Evolutionary conservation across 2,113 vertebrate genomes (phyloP), one percentile per base, ranked within the genome.

Genomic region (Myrmophylax atrothorax): DNA sequence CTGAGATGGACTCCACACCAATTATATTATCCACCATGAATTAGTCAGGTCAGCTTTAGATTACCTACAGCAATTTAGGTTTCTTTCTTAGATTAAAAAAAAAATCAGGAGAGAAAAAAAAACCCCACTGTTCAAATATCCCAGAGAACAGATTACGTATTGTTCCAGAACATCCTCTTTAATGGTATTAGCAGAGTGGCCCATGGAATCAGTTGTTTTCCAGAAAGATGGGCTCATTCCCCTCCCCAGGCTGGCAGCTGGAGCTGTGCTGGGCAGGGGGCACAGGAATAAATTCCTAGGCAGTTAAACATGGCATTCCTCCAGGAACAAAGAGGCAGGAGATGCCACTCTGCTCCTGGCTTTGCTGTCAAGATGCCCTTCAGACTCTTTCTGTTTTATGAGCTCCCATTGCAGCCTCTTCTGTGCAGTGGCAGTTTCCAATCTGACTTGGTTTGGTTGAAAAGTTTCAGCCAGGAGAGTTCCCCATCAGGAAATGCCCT

Each of bases 181-280:
- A 97, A 97, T 95, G 81, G 92, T 92, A 95, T 95, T 95, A 92
- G 83, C 94, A 97, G 96, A 95, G 92, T 47, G 89, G 92, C 20
- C 89, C 89, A 73, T 49, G 88, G 79, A 94, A 94, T 91, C 85
- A 53, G 67, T 52, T 15, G 1, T 92, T 80, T 69, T 16, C 17
- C 53, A 94, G 90, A 97, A 96, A 35, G 96, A 93, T 95, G 94
- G 89, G 96, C 95, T 97, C 95, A 83, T 87, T 68, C 47, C 76
- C 35, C 59, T 92, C 88, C 90, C 92, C 85, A 46, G 67, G 79
- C 85, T 96, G 96, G 94, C 90, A 95, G 95, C 4, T 78, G 88
- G 96, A 96, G 94, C 79, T 93, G 92, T 94, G 85, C 85, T 37
- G 88, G 90, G 87, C 75, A 53, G 89, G 79, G 74, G 84, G 63